Percentiles rank a stretch among this genome's conserved stretches.
Evolutionary conservation across 2,888 invertebrate genomes (phyloP).

Genomic region (Danaus chrysippus): DNA sequence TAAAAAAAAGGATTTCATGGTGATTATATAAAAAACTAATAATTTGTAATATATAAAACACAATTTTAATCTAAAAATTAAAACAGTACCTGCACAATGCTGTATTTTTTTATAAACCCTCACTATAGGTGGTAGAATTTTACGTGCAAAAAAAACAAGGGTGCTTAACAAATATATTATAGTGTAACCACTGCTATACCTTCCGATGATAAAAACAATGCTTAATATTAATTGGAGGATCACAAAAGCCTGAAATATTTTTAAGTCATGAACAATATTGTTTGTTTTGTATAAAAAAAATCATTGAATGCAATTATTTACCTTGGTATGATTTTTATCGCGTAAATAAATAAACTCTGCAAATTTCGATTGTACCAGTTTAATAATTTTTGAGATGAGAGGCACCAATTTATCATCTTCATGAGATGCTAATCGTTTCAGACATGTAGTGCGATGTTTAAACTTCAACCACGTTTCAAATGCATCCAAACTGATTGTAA

Average conservation of each 20-base stretch:
- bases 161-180: slow-evolving; percentile 54
- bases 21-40: background rate
- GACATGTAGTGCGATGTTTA: slow-evolving; percentile 64
- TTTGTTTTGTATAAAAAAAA: background rate
- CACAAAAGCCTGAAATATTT: slow-evolving; percentile 65
- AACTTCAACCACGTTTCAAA: slow-evolving; percentile 67
- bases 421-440: slow-evolving; percentile 53
- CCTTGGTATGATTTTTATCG: slow-evolving; percentile 68
- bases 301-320: slow-evolving; percentile 35
- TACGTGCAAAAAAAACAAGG: slow-evolving; percentile 50
- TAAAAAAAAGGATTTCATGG: slow-evolving; percentile 28
- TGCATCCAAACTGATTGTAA: slow-evolving; percentile 53
- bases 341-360: slow-evolving; percentile 55
- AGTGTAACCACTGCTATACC: slow-evolving; percentile 60
- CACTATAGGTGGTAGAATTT: slow-evolving; percentile 52
- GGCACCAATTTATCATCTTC: slow-evolving; percentile 46
- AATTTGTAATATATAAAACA: background rate
- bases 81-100: slow-evolving; percentile 59
- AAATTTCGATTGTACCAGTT: slow-evolving; percentile 49
- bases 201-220: slow-evolving; percentile 53
- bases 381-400: slow-evolving; percentile 37
- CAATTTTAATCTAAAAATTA: background rate
- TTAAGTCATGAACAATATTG: slow-evolving; percentile 11
- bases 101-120: slow-evolving; percentile 53
- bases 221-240: slow-evolving; percentile 58